Evolutionary conservation across 2,888 invertebrate species (phyloP).

Genomic region (Odontomyia ornata): DNA sequence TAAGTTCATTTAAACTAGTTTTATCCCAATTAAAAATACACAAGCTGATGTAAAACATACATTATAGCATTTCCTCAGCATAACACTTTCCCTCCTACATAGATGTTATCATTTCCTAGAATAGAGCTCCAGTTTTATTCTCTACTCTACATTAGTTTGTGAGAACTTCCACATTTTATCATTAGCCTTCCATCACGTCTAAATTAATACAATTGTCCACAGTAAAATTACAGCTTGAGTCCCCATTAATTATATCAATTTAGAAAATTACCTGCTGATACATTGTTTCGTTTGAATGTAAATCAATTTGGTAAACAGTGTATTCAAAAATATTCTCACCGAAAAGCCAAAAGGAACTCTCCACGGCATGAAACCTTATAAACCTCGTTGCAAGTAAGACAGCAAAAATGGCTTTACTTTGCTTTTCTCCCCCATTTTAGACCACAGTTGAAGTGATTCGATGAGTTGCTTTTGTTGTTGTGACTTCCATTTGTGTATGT

Average conservation of each 20-base stretch:
- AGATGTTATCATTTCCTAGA: too few relatives aligned
- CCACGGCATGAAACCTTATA: constrained; percentile 12
- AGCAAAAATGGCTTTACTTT: background rate
- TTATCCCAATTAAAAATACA: too few relatives aligned
- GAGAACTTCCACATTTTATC: background rate
- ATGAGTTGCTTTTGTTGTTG: background rate
- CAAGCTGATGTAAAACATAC: too few relatives aligned
- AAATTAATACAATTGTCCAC: background rate
- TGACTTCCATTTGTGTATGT: background rate
- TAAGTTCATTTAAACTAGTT: too few relatives aligned
- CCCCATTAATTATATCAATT: constrained; percentile 21
- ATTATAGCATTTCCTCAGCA: too few relatives aligned
- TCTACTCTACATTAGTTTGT: background rate
- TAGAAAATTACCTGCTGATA: constrained; percentile 32
- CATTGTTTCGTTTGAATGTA: constrained; percentile 8
- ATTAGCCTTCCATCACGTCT: background rate
- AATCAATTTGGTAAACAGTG: constrained; percentile 14
- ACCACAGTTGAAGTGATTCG: background rate
- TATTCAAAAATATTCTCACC: constrained; percentile 11
- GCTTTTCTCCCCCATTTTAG: background rate
- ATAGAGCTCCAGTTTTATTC: too few relatives aligned
- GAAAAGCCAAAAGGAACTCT: background rate
- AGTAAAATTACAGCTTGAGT: background rate
- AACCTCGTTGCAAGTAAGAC: background rate
- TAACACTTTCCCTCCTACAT: too few relatives aligned